These are phyloP conservation scores for Apodemia zela DNA, from an alignment of 2,888 invertebrate genomes.

Conservation along the genomic window DNA sequence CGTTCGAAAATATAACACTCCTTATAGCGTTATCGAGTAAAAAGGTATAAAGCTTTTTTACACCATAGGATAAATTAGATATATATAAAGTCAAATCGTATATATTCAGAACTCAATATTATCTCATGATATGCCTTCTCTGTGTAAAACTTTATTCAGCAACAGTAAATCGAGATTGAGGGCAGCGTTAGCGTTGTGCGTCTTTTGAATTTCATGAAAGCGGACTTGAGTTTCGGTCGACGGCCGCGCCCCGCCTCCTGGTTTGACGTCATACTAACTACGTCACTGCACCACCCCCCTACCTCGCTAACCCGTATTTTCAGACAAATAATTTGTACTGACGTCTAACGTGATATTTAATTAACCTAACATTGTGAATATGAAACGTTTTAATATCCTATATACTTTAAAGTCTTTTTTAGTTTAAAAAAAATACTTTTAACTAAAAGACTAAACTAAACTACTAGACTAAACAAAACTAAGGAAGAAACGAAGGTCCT, in stretches of 20 bases:
- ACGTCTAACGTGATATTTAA: neutral
- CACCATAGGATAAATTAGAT: no score
- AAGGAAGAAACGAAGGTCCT: no score
- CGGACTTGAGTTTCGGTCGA: conserved; percentile 29
- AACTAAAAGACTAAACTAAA: no score
- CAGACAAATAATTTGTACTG: conserved; percentile 30
- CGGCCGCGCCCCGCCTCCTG: conserved; percentile 44
- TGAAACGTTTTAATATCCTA: no score
- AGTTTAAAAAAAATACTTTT: no score
- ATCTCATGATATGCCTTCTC: neutral
- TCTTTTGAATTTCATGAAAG: conserved; percentile 12
- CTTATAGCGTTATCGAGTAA: no score
- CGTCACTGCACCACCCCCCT: conserved; percentile 55
- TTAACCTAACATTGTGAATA: neutral
- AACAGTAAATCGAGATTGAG: neutral
- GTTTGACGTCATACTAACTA: conserved; percentile 67
- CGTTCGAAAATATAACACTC: no score
- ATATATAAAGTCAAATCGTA: no score
- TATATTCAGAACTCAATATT: no score
- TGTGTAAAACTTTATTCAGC: neutral
- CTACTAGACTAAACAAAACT: no score
- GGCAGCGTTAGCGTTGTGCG: neutral
- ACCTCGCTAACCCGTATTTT: conserved; percentile 41
- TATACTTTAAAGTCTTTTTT: no score
- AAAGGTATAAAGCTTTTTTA: no score